phyloP scores from a whole-genome alignment of 2,113 vertebrate species.

The Hypanus sabinus region DNA sequence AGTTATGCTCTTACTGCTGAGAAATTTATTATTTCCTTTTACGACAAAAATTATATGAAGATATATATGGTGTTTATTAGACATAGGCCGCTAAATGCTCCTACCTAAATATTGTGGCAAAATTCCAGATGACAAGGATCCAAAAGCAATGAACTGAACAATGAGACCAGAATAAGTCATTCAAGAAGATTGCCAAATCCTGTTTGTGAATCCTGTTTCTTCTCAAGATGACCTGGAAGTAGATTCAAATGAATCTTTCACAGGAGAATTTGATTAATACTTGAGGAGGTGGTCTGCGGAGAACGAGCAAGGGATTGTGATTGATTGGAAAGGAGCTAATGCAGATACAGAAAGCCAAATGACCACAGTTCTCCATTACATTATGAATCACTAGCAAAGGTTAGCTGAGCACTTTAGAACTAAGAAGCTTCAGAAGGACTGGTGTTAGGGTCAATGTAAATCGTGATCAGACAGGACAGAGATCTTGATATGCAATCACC shows the following conservation, averaged over 20 bases:
- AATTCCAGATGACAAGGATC: not conserved
- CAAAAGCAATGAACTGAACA: not conserved
- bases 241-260: not conserved
- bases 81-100: not conserved
- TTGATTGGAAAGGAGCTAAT: not conserved
- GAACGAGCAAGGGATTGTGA: not conserved
- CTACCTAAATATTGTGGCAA: not conserved
- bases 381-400: not conserved
- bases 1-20: not conserved
- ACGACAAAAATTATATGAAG: not conserved
- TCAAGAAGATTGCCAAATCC: not conserved
- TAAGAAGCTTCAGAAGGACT: too few relatives aligned
- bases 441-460: too few relatives aligned
- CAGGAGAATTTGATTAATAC: not conserved
- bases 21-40: not conserved
- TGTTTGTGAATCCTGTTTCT: not conserved
- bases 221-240: not conserved
- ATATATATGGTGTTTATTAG: not conserved
- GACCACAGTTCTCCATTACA: not conserved
- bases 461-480: too few relatives aligned
- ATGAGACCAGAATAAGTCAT: not conserved
- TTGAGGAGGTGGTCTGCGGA: not conserved
- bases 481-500: too few relatives aligned
- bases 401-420: not conserved
- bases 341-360: not conserved